These are phyloP conservation scores for Pegoplata infirma DNA, from an alignment of 2,888 invertebrate species.

Conservation along the genomic window DNA sequence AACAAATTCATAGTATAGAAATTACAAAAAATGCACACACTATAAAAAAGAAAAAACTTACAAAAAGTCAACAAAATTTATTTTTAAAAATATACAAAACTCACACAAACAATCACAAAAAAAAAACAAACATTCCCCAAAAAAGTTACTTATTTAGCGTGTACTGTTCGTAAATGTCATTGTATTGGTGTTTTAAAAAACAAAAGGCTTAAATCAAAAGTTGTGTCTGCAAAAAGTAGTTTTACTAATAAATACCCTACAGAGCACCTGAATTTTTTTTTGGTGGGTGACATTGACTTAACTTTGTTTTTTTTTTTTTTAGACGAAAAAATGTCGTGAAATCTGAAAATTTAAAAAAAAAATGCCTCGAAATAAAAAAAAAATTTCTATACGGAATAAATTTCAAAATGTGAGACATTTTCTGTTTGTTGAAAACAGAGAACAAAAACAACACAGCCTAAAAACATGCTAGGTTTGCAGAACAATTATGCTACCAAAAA, in stretches of 20 bases:
- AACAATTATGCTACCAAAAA: constrained; percentile 12
- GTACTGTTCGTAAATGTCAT: not conserved
- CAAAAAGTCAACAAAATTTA: too few species aligned
- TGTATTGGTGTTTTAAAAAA: constrained; percentile 16
- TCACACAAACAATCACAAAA: too few species aligned
- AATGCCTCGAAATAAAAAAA: too few species aligned
- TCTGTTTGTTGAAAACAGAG: constrained; percentile 3
- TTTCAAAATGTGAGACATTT: too few species aligned
- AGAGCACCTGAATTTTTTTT: too few species aligned
- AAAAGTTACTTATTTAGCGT: not conserved
- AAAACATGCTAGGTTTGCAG: constrained; percentile 11
- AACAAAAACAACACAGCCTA: too few species aligned
- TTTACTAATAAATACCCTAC: not conserved
- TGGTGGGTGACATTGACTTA: too few species aligned
- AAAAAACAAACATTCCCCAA: not conserved
- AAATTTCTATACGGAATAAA: too few species aligned
- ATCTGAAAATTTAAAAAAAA: too few species aligned
- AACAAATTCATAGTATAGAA: not conserved
- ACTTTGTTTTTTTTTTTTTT: too few species aligned
- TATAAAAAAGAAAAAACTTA: not conserved
- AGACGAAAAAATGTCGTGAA: too few species aligned
- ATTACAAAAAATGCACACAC: not conserved
- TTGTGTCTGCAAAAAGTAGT: not conserved
- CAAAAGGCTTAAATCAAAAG: constrained; percentile 11
- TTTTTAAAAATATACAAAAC: too few species aligned